Evolutionary conservation across 2,113 vertebrate genomes (phyloP), one percentile per base, ranked within the genome.

Genomic region (Ageneiosus marmoratus): DNA sequence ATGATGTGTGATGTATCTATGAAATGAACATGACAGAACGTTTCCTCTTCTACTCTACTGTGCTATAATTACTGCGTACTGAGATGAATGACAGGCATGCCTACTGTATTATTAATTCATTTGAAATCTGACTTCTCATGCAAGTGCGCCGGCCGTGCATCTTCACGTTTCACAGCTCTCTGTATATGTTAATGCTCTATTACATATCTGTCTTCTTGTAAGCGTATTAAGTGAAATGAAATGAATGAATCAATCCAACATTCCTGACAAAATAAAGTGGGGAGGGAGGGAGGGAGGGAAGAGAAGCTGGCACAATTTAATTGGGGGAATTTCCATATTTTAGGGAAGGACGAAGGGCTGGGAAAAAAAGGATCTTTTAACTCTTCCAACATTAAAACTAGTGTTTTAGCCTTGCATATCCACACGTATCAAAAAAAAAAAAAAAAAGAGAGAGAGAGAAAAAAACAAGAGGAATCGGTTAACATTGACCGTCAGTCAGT

Each of bases 401-500:
- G 56, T 77, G 48, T 82, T 82, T 32, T 53, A 77, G 44, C 69
- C 69, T 82, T 85, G 80, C 83, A 87, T 85, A 85, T 84, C 77
- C n/a, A 83, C 75, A 73, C 24, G 29, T 73, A 60, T 78, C 10
- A 67, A 55, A 69, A 69, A 77, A 67, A 2, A 53, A 18, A 44
- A n/a, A 72, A 11, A 5, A 37, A 67, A 37, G 1, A 51, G 32
- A 32, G 0, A 22, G 13, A 18, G 13, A n/a, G 15, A 34, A n/a
- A 58, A 24, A 58, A 5, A 63, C 3, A 48, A 56, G 77, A 83
- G 78, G 50, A 83, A 73, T 73, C 41, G 22, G 81, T 80, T 80
- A 77, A 80, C 73, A 83, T 75, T 50, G 79, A 88, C 82, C 79
- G 65, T 83, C 69, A 84, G 77, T 46, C n/a, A 41, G 37, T 82